Base-by-base conservation (phyloP, 2,113 vertebrate genomes). In the Puntigrus tetrazona region DNA sequence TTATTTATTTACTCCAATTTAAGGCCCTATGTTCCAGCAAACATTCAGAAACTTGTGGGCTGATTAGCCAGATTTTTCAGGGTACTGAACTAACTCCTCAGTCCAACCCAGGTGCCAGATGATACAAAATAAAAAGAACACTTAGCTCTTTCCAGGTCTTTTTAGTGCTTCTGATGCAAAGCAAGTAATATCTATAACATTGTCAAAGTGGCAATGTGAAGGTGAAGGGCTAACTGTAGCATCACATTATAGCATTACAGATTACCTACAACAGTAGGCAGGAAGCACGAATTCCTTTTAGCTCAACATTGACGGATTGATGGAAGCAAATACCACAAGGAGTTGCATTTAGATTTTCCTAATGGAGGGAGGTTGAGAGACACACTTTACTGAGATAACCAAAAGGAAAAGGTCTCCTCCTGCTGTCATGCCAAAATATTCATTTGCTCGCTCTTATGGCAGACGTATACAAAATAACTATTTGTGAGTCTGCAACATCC, bases 281-380 rank as follows among this genome's bases (percentile, higher is more conserved):
- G 69, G 65, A 69, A 8, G 43, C 13, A 57, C 70, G 80, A 86
- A 86, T 88, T 84, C 86, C 61, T 18, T n/a, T 43, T 55, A 59
- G 85, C 78, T 31, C 72, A 8, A 78, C 36, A 31, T 29, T 61
- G 63, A 83, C 52, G 84, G 89, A 91, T 84, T 90, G 90, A 91
- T 90, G 86, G 76, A 85, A 89, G 81, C 86, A 90, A 90, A 89
- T 88, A 88, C 85, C 81, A 57, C 78, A 82, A 84, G 75, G 78
- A 67, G 78, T 83, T 84, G 78, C 81, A 86, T 89, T 89, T 85
- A 85, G 81, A 79, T 86, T 55, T 57, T 69, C 77, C 80, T 69
- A 63, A 29, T 57, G 43, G 55, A 83, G 81, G 63, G 86, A 87
- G 70, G 47, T 41, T 41, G n/a, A 41, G 52, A 36, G 34, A 45